Evolutionary conservation across 2,113 vertebrate species (phyloP), one percentile per base, ranked within the genome.

Genomic region (Harpagus bidentatus): DNA sequence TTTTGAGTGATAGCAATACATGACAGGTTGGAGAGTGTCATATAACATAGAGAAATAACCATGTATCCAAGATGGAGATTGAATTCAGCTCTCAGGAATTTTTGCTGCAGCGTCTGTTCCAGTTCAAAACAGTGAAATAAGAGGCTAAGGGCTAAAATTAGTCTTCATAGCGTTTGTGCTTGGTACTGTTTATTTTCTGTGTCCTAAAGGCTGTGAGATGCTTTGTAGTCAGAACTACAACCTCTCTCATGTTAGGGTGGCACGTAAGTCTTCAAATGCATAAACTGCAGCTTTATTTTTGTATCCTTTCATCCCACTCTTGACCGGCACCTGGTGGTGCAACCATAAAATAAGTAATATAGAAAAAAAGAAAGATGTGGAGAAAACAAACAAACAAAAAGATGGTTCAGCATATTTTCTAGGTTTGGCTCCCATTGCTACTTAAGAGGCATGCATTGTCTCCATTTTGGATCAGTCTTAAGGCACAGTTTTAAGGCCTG

Each of bases 1-100:
- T 86, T 88, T 85, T 95, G 88, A 89, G 71, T 74, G 78, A 77
- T 50, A 65, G 34, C 16, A 78, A 76, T 84, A 91, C 73, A 81
- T 90, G 93, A 86, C 90, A 95, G 84, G 61, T 92, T 91, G 67
- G 59, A 79, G 62, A 79, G 80, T 83, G 36, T 94, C 82, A 23
- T 58, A 18, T 85, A 90, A 85, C 70, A 72, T 4, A 42, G 53
- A 73, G 69, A 96, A 95, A 93, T 92, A 88, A 66, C 86, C 66
- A 20, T 6, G 31, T 62, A 86, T 80, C 29, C 2, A 31, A 77
- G 53, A 42, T 10, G 13, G 88, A 76, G 42, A 55, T 70, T 86
- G 77, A 59, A 81, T 85, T 77, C 29, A 58, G 32, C 36, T 79
- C 31, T 56, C 43, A 52, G 38, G 45, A 94, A 9, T 78, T 86